Conservation (phyloP, 2,797 vertebrate species). For the Mergus octosetaceus region DNA sequence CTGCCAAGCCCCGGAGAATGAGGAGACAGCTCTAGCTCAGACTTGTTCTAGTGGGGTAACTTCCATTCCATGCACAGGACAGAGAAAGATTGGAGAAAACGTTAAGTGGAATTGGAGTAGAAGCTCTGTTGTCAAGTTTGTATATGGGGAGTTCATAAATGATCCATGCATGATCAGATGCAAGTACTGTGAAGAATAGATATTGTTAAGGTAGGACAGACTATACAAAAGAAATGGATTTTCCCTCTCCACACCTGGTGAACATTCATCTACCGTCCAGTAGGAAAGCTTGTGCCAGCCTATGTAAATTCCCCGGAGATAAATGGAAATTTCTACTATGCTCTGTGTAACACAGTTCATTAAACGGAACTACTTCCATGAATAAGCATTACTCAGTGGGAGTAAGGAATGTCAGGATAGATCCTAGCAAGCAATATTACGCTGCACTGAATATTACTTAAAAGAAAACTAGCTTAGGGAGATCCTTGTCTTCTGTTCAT, state of each 20-base stretch:
- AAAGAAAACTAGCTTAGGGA: neutral
- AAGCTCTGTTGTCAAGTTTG: neutral
- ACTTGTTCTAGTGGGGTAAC: neutral
- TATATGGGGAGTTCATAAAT: neutral
- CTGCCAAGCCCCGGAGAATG: neutral
- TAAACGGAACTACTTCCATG: constrained; percentile 54
- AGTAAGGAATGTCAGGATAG: neutral
- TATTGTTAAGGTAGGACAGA: neutral
- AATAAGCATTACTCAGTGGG: constrained; percentile 65
- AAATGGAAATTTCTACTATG: constrained; percentile 57
- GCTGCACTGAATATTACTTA: neutral
- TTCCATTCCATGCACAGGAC: neutral
- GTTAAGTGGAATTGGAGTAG: neutral
- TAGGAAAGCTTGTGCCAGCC: constrained; percentile 31
- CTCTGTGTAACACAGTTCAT: constrained; percentile 16
- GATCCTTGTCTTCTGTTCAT: neutral
- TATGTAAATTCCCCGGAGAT: constrained; percentile 41
- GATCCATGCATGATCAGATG: neutral
- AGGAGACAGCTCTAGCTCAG: neutral
- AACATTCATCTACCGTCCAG: neutral
- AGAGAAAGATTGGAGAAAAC: neutral
- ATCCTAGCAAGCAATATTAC: neutral
- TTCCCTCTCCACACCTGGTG: neutral
- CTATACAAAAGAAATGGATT: neutral
- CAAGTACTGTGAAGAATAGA: neutral